Evolutionary conservation across 2,797 vertebrate species (phyloP).

Genomic region (Cynodonichthys magdalenae): DNA sequence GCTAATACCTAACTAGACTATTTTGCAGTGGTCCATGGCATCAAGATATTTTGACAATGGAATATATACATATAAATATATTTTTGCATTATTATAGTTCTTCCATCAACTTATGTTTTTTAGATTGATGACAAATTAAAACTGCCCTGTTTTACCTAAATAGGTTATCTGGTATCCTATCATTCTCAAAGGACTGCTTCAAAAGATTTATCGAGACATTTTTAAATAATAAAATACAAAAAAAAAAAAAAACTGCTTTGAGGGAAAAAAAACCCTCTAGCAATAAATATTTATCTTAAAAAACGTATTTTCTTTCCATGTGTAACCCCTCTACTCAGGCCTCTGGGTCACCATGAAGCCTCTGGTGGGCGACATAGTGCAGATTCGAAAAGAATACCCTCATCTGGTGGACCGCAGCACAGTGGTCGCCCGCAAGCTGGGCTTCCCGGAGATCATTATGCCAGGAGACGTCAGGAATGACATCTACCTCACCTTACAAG

Average conservation of each 20-base stretch:
- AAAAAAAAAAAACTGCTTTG: too few relatives aligned
- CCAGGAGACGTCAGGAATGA: conserved; percentile 98
- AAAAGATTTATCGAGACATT: too few relatives aligned
- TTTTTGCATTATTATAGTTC: not conserved
- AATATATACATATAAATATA: too few relatives aligned
- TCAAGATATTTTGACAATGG: too few relatives aligned
- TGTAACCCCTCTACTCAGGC: conserved; percentile 71
- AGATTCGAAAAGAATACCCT: conserved; percentile 95
- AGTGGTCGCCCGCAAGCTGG: conserved; percentile 93
- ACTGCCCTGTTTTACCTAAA: too few relatives aligned
- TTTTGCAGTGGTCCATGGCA: too few relatives aligned
- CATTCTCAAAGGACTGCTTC: not conserved
- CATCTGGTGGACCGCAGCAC: conserved; percentile 97
- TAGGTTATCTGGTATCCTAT: not conserved
- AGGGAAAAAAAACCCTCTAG: too few relatives aligned
- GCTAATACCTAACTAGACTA: too few relatives aligned
- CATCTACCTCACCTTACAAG: conserved; percentile 92
- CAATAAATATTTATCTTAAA: not conserved
- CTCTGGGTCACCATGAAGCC: conserved; percentile 98
- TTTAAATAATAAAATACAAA: not conserved
- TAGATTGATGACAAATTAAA: too few relatives aligned
- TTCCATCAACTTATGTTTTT: too few relatives aligned
- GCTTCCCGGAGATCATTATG: conserved; percentile 99
- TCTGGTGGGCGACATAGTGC: conserved; percentile 91
- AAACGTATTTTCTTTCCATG: not conserved